A percentile compares a stretch with the other conserved stretches of the same genome.
These are phyloP conservation scores for Stichodactyla mertensii DNA, from an alignment of 64 coral and sea anemone genomes.

Conservation along the genomic window DNA sequence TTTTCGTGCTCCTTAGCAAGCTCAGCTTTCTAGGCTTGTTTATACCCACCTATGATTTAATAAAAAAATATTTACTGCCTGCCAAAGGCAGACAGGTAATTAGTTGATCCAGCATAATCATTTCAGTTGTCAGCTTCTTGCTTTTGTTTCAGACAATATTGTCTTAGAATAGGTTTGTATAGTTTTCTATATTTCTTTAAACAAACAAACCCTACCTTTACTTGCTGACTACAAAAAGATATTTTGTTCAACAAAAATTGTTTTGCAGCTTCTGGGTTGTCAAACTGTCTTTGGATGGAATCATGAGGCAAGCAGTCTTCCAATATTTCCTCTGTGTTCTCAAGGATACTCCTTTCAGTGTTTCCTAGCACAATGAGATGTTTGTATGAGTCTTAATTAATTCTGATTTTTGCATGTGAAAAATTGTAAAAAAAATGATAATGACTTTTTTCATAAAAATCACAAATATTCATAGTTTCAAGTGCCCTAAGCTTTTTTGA, in stretches of 20 bases:
- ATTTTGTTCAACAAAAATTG: slow-evolving; percentile 11
- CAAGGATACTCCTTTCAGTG: slow-evolving; percentile 16
- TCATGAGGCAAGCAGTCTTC: slow-evolving; percentile 5
- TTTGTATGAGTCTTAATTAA: background rate
- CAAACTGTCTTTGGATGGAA: background rate
- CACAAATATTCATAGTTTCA: no score
- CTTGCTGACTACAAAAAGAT: slow-evolving; percentile 8
- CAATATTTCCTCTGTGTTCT: slow-evolving; percentile 2
- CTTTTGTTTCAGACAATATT: no score
- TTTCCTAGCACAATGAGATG: background rate
- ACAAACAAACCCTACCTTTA: background rate
- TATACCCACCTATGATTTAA: background rate
- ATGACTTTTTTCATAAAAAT: no score
- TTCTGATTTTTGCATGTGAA: background rate
- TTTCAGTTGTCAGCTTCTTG: no score
- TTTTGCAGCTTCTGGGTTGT: slow-evolving; percentile 2
- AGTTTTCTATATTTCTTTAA: no score
- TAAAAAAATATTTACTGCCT: background rate
- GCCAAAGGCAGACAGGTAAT: background rate
- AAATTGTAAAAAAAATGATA: no score
- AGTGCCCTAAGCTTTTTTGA: no score
- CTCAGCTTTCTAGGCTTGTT: no score
- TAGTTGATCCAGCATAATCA: no score
- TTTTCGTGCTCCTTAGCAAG: no score
- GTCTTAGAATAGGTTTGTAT: no score